Conservation (phyloP, 2,797 vertebrate genomes). For the Chrysocyon brachyurus region DNA sequence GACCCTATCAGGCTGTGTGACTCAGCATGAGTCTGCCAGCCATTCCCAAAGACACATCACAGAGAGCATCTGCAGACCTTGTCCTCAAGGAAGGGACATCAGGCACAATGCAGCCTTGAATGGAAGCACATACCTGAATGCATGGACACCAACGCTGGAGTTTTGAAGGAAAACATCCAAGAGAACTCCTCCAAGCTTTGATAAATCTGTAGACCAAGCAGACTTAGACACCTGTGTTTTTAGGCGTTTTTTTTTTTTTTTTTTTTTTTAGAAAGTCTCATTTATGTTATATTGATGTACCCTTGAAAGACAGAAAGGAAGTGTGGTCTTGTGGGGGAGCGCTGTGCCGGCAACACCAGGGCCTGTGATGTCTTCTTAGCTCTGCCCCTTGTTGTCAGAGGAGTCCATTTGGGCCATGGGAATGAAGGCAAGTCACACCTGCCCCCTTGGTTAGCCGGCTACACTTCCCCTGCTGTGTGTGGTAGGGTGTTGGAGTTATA, state of each 20-base stretch:
- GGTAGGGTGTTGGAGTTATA: neutral
- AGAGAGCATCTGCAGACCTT: neutral
- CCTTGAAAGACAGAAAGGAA: constrained; percentile 56
- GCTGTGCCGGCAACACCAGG: neutral
- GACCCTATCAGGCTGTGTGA: neutral
- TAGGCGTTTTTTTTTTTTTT: constrained; percentile 38
- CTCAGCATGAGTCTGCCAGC: neutral
- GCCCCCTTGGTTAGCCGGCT: neutral
- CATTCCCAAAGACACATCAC: neutral
- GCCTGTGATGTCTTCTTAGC: neutral
- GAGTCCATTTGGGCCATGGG: neutral
- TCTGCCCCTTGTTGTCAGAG: neutral
- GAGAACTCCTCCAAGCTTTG: neutral
- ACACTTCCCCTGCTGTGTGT: no score
- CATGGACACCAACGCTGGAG: neutral
- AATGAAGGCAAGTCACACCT: neutral
- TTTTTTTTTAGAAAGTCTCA: constrained; percentile 51
- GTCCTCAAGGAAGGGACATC: neutral
- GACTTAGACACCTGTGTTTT: neutral
- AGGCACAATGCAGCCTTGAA: rapidly evolving
- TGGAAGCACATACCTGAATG: neutral
- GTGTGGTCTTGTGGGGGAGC: constrained; percentile 34
- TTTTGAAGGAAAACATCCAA: neutral
- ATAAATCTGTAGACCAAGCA: neutral
- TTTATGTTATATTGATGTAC: neutral